phyloP scores from a whole-genome alignment of 2,797 vertebrate species.

The Coracias cyanogaster region DNA sequence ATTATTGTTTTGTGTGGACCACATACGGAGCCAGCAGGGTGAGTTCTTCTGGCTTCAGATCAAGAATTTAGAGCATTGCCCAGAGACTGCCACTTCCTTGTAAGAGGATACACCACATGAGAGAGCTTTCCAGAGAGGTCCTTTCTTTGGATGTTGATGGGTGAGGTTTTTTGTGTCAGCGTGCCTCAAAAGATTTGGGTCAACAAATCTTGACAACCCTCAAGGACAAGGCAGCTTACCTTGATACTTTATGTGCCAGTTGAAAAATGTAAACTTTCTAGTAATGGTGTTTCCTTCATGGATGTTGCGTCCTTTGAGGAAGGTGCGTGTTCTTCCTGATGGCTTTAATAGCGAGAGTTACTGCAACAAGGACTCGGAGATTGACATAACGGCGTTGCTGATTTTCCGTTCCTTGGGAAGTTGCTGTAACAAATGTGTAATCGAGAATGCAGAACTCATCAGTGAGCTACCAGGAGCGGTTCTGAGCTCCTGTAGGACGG shows the following conservation, averaged over 20 bases:
- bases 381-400: not conserved
- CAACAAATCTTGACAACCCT: no score
- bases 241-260: no score
- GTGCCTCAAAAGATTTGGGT: no score
- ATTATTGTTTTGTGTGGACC: not conserved
- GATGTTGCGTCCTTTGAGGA: not conserved
- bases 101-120: not conserved
- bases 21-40: not conserved
- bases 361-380: not conserved
- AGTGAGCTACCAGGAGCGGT: not conserved
- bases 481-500: not conserved
- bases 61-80: not conserved
- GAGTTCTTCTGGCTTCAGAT: not conserved
- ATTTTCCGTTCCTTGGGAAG: conserved; percentile 27
- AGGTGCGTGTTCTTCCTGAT: not conserved
- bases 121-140: not conserved
- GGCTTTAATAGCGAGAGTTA: not conserved
- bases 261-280: no score
- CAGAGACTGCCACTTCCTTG: not conserved
- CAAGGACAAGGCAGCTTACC: no score
- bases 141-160: no score
- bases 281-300: not conserved
- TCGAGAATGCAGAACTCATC: not conserved
- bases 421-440: conserved; percentile 11
- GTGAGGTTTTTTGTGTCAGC: no score